Conservation (phyloP, 2,797 vertebrate species). For the Bradypodion ventrale region DNA sequence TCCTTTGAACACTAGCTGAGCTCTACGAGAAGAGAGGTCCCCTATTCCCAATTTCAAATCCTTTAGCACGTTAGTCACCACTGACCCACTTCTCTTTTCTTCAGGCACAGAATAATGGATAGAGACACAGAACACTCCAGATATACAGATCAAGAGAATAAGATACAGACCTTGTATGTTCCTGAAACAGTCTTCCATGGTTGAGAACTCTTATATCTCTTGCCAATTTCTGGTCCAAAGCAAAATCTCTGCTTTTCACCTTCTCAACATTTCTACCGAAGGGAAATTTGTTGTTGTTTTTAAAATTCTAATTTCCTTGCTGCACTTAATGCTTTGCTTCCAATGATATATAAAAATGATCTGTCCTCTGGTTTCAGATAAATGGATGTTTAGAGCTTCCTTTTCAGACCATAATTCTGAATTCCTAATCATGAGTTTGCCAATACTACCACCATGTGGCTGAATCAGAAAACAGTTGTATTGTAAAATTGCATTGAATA, state of each 20-base stretch:
- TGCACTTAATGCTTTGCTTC: not conserved
- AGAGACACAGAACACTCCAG: not conserved
- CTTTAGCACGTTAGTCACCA: conserved; percentile 50
- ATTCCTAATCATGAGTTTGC: not conserved
- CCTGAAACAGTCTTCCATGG: not conserved
- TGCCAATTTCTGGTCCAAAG: not conserved
- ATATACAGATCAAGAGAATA: conserved; percentile 58
- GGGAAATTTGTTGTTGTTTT: conserved; percentile 13
- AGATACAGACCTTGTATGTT: conserved; percentile 61
- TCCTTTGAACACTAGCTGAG: conserved; percentile 56
- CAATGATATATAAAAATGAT: too few relatives aligned
- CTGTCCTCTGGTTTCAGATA: conserved; percentile 40
- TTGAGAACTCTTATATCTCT: not conserved
- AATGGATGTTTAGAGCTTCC: not conserved
- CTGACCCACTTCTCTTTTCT: too few relatives aligned
- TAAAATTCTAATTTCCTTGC: too few relatives aligned
- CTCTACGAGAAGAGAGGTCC: conserved; percentile 27
- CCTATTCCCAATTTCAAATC: conserved; percentile 45
- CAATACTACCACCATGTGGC: not conserved
- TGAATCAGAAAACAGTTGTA: not conserved
- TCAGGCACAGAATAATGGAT: too few relatives aligned
- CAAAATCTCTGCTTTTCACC: not conserved
- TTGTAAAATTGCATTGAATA: not conserved
- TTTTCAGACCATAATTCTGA: not conserved
- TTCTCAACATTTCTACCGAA: not conserved